Conservation (phyloP, 2,797 vertebrate genomes). For the Selene dorsalis region DNA sequence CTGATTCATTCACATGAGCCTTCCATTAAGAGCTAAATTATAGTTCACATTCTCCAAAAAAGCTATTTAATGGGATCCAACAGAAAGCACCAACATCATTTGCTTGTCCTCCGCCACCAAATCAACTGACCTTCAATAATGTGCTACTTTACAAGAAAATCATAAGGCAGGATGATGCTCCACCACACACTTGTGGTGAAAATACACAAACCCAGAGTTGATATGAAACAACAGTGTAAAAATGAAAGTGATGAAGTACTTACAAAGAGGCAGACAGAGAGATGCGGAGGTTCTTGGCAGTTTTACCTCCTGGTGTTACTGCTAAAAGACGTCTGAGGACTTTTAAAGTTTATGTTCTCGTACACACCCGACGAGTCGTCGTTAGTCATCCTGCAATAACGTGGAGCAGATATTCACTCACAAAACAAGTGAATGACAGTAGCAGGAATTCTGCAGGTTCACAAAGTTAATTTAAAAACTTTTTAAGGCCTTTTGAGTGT, state of each 20-base stretch:
- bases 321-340: constrained; percentile 85
- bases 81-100: neutral
- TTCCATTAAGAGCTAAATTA: neutral
- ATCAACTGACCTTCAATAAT: neutral
- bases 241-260: constrained; percentile 64
- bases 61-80: constrained; percentile 11
- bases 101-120: neutral
- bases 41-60: neutral
- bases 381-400: constrained; percentile 78
- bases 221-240: neutral
- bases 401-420: constrained; percentile 8
- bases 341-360: constrained; percentile 92
- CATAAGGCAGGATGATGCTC: neutral
- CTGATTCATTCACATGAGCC: neutral
- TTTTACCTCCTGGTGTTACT: constrained; percentile 88
- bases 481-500: neutral
- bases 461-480: neutral
- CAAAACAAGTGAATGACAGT: neutral
- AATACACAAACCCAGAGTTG: neutral
- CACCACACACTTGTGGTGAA: neutral
- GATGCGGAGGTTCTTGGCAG: constrained; percentile 47
- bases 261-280: constrained; percentile 74
- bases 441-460: neutral
- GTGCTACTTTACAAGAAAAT: neutral
- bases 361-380: constrained; percentile 90